Base-by-base conservation (phyloP, 1,140 invertebrate genomes). In the Paracyclopina nana region DNA sequence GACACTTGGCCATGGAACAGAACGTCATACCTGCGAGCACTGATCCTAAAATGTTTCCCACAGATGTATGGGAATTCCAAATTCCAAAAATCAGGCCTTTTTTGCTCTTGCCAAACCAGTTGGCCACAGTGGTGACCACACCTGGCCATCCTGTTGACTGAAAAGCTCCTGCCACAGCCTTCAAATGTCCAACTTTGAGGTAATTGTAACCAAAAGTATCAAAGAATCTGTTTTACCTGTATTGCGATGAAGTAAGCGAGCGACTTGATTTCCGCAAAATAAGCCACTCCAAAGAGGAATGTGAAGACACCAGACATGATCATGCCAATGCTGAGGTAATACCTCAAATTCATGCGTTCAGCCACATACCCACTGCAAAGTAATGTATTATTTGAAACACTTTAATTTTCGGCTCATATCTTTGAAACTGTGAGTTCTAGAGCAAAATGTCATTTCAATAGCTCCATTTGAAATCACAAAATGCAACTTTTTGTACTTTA, bases 61-160 rank as follows among this genome's bases (percentile, higher is more conserved):
- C 71, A 0, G 85, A 91, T 0, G 90, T 94, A 58, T 96, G 90
- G 1, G 88, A 90, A 66, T 96, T 96, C 73, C 73, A 97, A 11
- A 95, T 71, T 11, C 91, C 91, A 66, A 95, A 94, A 55, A 95
- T 88, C 6, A 95, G 66, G 18, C 91, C 90, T 62, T 65, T 58
- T 62, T 86, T 87, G 16, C 76, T 73, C 65, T 83, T 88, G 1
- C 87, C 88, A 68, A 88, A 94, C 91, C 91, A 97, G 60, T 94
- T 88, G 9, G 82, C 83, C 18, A 97, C 76, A 8, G 84, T 77
- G 9, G 88, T 78, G 0, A 97, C 87, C 0, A 94, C 90, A 42
- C 85, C 84, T 0, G 90, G 82, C 82, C 82, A 87, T 1, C 86
- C 90, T 14, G 85, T 82, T 0, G 86, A 85, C 70, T 95, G 87